Percentiles rank a stretch among this genome's conserved stretches.
These are phyloP conservation scores for Numenius arquata DNA, from an alignment of 2,113 vertebrate genomes.

Conservation along the genomic window DNA sequence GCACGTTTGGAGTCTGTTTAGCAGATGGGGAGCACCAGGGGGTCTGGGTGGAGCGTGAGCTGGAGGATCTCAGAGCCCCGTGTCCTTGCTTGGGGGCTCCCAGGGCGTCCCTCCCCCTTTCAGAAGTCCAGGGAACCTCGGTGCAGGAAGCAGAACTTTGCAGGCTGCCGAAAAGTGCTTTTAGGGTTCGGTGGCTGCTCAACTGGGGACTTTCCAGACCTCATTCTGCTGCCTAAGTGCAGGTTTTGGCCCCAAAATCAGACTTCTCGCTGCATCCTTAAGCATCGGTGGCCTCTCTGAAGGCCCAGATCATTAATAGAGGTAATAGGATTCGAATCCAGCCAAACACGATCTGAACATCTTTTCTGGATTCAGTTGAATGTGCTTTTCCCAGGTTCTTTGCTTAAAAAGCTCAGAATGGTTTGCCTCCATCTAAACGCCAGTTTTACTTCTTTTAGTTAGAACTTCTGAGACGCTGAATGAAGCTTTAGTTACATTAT, in stretches of 20 bases:
- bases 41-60: not conserved
- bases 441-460: not conserved
- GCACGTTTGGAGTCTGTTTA: accelerated
- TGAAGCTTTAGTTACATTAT: not conserved
- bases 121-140: not conserved
- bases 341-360: too few relatives aligned
- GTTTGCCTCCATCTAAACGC: not conserved
- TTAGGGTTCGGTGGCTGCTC: not conserved
- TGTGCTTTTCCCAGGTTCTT: not conserved
- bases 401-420: too few relatives aligned
- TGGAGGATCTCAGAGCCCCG: not conserved
- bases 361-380: not conserved
- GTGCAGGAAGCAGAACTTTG: not conserved
- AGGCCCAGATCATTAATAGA: not conserved
- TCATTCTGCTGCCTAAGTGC: not conserved
- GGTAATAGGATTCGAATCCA: not conserved
- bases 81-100: not conserved
- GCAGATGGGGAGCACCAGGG: not conserved
- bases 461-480: not conserved
- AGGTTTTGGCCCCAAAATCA: not conserved
- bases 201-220: accelerated
- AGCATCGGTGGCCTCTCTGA: not conserved
- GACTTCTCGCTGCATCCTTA: not conserved
- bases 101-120: not conserved
- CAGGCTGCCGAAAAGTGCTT: not conserved